Conservation (phyloP, 2,113 vertebrate genomes). For the Chloropsis cyanopogon region DNA sequence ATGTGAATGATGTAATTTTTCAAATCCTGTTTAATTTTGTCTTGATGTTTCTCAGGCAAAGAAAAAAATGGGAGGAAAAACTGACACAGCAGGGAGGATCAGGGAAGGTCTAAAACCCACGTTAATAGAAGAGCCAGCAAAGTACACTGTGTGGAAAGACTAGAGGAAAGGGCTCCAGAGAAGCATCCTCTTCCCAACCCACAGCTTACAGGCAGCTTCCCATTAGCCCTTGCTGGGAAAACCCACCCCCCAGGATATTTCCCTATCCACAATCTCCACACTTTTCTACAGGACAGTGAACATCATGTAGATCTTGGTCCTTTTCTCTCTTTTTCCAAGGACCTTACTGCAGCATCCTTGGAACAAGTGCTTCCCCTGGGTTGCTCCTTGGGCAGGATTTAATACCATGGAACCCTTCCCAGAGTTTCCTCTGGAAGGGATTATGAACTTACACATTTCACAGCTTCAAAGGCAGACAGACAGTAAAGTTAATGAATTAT, state of each 20-base stretch:
- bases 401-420: not conserved
- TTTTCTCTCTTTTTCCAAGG: not conserved
- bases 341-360: not conserved
- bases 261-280: not conserved
- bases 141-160: not conserved
- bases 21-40: not conserved
- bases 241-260: not conserved
- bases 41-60: not conserved
- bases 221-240: not conserved
- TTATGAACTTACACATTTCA: not conserved
- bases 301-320: not conserved
- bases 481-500: not conserved
- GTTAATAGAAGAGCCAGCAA: not conserved
- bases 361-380: not conserved
- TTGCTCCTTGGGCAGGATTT: not conserved
- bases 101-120: not conserved
- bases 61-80: accelerated
- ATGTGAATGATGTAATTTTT: not conserved
- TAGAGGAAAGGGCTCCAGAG: not conserved
- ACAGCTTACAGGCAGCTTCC: not conserved
- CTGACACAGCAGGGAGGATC: not conserved
- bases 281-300: not conserved
- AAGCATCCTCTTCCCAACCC: not conserved
- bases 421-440: not conserved
- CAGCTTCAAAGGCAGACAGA: not conserved